Base-by-base conservation (phyloP, 1,140 invertebrate genomes). In the Alviniconcha marisindica region DNA sequence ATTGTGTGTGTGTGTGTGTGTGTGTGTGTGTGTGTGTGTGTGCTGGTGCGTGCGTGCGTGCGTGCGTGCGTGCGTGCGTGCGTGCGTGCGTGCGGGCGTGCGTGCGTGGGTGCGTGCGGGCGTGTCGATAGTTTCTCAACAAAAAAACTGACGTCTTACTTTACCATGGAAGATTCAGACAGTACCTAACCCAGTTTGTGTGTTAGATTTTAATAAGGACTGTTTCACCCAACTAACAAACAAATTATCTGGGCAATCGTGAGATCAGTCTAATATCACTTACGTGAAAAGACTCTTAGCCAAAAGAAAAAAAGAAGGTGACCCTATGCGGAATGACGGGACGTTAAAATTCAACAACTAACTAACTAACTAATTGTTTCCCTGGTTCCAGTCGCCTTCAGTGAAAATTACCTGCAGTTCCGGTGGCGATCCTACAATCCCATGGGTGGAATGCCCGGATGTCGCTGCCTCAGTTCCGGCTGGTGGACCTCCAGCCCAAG, bases 381-480 rank as follows among this genome's bases (percentile, higher is more conserved):
- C 5, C 18, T 48, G 5, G 7, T 10, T 42, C 14, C 73, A 76
- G 73, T 76, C 42, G 73, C 73, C 73, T 76, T 76, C 44, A 76
- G 42, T 40, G 33, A 48, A 7, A 76, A 76, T 31, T 76, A 76
- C 44, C 73, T 76, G 24, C 73, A 54, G 73, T 76, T 76, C 73
- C 73, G 42, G n/a, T 76, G 73, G 73, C 73, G 73, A 15, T 48
- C 73, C 42, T 42, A 76, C 42, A 31, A 33, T 51, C 24, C 73
- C 40, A 76, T 76, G 44, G n/a, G 42, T 76, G 73, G 73, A 76
- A 76, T 24, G 4, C 73, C 24, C 40, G 24, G 42, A 76, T 76
- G 73, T 12, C 31, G 73, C 42, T 76, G 44, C 73, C 73, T 31
- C 73, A 76, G 44, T 76, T 76, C 42, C 42, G 42, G 24, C 14